phyloP scores from a whole-genome alignment of 2,797 vertebrate species.

The Hydrophis major region DNA sequence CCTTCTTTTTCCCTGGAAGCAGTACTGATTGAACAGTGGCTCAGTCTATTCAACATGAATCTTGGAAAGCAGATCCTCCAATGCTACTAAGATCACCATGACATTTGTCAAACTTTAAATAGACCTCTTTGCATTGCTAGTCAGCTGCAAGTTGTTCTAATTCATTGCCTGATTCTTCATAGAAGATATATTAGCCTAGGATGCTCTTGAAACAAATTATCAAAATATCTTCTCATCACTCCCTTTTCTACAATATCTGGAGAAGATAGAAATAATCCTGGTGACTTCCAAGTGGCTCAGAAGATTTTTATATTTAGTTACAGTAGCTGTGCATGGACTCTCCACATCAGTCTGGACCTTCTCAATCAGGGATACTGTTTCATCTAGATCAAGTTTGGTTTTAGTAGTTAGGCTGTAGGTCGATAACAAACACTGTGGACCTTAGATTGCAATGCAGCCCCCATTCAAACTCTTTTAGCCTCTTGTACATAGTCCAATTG shows the following conservation, averaged over 20 bases:
- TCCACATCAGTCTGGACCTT: background rate
- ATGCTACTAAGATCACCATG: background rate
- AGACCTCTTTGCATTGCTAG: background rate
- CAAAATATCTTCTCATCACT: background rate
- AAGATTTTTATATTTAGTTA: background rate
- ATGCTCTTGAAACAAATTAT: background rate
- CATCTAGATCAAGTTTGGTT: background rate
- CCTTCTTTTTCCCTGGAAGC: background rate
- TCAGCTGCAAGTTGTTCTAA: background rate
- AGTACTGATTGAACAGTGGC: background rate
- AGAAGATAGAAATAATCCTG: background rate
- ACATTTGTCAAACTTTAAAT: background rate
- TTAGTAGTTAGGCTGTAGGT: background rate
- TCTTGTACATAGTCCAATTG: background rate
- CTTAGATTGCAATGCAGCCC: background rate
- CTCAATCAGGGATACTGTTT: background rate
- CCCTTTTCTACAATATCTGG: background rate
- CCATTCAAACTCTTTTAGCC: background rate
- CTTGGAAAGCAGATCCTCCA: background rate
- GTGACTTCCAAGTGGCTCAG: background rate
- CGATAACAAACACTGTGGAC: background rate
- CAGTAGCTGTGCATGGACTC: background rate
- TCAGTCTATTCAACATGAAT: background rate
- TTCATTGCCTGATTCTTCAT: background rate
- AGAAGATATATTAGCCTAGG: background rate